A percentile compares a stretch with the other conserved stretches of the same genome.
phyloP scores from a whole-genome alignment of 2,888 invertebrate genomes.

The Herminia tarsipennalis region DNA sequence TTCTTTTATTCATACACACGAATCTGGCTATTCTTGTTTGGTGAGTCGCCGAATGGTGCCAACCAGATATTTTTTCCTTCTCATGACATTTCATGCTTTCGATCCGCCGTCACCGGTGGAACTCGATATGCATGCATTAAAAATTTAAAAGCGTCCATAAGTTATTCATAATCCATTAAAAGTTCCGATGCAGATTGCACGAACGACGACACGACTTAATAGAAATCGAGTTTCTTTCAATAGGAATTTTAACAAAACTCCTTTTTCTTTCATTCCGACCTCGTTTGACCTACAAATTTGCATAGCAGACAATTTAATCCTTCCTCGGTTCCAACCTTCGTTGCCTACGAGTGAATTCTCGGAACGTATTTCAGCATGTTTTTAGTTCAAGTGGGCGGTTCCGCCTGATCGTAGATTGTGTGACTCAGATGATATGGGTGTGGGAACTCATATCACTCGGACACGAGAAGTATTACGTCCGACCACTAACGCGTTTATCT shows the following conservation, averaged over 20 bases:
- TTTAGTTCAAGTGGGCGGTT: conserved; percentile 73
- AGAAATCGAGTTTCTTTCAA: conserved; percentile 45
- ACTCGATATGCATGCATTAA: conserved; percentile 49
- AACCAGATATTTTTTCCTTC: conserved; percentile 63
- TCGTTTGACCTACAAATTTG: conserved; percentile 56
- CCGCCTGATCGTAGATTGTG: conserved; percentile 67
- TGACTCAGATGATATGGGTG: conserved; percentile 76
- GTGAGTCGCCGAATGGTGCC: conserved; percentile 67
- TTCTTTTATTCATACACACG: conserved; percentile 75
- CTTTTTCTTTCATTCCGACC: conserved; percentile 45
- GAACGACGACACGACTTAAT: conserved; percentile 21
- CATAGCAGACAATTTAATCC: conserved; percentile 59
- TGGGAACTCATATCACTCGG: conserved; percentile 70
- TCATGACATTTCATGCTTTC: conserved; percentile 54
- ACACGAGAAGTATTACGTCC: conserved; percentile 49
- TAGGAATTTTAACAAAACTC: conserved; percentile 39
- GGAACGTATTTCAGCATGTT: conserved; percentile 65
- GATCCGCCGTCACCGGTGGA: conserved; percentile 45
- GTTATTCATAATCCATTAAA: conserved; percentile 41
- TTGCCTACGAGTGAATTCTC: conserved; percentile 55
- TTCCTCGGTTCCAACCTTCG: conserved; percentile 50
- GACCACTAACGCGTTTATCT: conserved; percentile 62
- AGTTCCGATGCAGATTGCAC: conserved; percentile 31
- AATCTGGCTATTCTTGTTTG: conserved; percentile 77
- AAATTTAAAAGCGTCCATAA: conserved; percentile 43